Percentiles rank a stretch among this genome's conserved stretches.
phyloP scores from a whole-genome alignment of 1,140 invertebrate species.

The Lutraria rhynchaena region DNA sequence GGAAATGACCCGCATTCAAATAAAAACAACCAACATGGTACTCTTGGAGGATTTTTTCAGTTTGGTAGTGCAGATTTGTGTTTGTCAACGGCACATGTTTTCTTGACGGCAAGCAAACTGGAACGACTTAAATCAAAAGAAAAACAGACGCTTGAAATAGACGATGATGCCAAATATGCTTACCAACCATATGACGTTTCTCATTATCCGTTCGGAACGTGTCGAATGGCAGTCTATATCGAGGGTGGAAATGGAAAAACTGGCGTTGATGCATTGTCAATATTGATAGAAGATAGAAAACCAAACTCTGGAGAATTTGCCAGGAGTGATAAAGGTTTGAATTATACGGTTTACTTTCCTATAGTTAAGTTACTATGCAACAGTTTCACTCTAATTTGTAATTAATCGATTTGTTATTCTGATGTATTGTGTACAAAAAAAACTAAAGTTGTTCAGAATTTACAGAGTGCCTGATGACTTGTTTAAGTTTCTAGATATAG shows the following conservation, averaged over 20 bases:
- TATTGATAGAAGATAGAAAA: not conserved
- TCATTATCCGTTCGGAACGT: not conserved
- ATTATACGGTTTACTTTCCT: no score
- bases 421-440: not conserved
- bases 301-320: not conserved
- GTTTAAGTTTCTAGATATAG: no score
- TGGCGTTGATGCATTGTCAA: not conserved
- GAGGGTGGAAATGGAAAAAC: not conserved
- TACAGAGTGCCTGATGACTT: no score
- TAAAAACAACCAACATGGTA: not conserved
- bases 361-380: no score
- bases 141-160: not conserved
- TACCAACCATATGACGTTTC: not conserved
- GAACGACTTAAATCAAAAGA: no score
- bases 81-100: not conserved
- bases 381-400: no score
- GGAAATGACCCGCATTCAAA: not conserved
- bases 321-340: no score
- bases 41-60: not conserved
- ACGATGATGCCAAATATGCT: not conserved
- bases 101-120: not conserved
- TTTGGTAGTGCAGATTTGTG: not conserved
- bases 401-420: no score
- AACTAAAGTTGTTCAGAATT: not conserved
- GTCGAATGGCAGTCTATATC: not conserved